Evolutionary conservation across 2,888 invertebrate species (phyloP).

Genomic region (Phytoseiulus persimilis): DNA sequence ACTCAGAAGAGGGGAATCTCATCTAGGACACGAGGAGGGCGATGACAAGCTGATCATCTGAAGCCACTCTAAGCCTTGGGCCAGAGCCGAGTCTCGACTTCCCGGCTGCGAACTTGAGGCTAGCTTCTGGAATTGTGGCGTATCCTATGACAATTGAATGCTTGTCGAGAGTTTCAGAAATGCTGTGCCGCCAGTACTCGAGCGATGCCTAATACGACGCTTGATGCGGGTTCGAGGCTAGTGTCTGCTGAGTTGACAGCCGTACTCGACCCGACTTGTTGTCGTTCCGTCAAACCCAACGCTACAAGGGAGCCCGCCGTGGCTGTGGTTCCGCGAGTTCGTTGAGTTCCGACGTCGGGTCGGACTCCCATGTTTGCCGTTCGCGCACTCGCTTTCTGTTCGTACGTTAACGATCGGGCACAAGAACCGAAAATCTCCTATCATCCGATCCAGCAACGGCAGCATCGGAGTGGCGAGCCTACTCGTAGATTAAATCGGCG

Average conservation of each 20-base stretch:
- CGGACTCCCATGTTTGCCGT: neutral
- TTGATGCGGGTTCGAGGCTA: neutral
- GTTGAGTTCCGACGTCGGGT: neutral
- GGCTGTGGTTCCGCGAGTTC: neutral
- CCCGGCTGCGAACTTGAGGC: too few relatives aligned
- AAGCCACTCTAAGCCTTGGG: too few relatives aligned
- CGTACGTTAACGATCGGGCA: too few relatives aligned
- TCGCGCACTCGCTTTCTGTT: neutral
- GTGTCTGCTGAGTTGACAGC: neutral
- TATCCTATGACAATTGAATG: neutral
- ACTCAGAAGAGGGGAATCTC: too few relatives aligned
- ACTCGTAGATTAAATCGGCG: too few relatives aligned
- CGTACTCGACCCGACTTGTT: neutral
- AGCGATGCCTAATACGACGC: neutral
- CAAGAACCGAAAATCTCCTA: too few relatives aligned
- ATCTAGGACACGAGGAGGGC: too few relatives aligned
- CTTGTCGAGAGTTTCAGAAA: neutral
- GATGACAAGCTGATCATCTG: too few relatives aligned
- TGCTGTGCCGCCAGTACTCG: neutral
- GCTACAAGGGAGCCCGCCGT: neutral
- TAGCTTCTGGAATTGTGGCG: neutral
- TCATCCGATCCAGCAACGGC: too few relatives aligned
- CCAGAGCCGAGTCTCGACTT: too few relatives aligned
- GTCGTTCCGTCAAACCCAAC: neutral
- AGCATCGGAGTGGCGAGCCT: too few relatives aligned